Evolutionary conservation across 2,797 vertebrate genomes (phyloP), one percentile per base, ranked within the genome.

Genomic region (Aphelocoma californica): DNA sequence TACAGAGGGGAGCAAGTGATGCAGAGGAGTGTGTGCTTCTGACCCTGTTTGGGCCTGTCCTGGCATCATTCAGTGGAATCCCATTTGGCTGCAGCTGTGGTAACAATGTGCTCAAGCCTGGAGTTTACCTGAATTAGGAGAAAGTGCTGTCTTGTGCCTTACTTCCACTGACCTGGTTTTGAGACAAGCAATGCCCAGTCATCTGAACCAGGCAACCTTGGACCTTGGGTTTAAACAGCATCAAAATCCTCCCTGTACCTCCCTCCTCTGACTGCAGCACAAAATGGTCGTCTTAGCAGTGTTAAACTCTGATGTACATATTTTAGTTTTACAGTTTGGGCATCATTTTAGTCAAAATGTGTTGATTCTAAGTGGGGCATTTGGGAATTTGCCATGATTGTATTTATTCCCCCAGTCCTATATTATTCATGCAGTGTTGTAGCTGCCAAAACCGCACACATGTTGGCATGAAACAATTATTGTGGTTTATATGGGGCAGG

Each of bases 391-490:
- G 78, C 83, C 92, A 67, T 32, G 24, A 19, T 73, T 80, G 56
- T 60, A 77, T 84, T 79, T 88, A 54, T 80, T 88, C 69, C 71
- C 64, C 42, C 94, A 88, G 16, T 83, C 72, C 77, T 91, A 16
- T 65, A 53, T 93, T 95, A 86, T 69, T 71, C 61, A 44, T 74
- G 72, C 32, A 29, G 61, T 24, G 47, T 10, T 86, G n/a, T 45
- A 74, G 54, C 53, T 96, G 90, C 93, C 95, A 95, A 95, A 95
- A 88, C 90, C 90, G 81, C 1, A 1, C 64, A 74, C 78, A 32
- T 58, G 50, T 81, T 89, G 88, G 78, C 90, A 94, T 78, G 88
- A 92, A 95, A 89, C 42, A 92, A 84, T 87, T 85, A 78, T 38
- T 53, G 45, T 38, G 50, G 64, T 91, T 96, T 95, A 65, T 71